These are phyloP conservation scores for Neoitamus cyanurus DNA, from an alignment of 2,888 invertebrate species.

Conservation along the genomic window DNA sequence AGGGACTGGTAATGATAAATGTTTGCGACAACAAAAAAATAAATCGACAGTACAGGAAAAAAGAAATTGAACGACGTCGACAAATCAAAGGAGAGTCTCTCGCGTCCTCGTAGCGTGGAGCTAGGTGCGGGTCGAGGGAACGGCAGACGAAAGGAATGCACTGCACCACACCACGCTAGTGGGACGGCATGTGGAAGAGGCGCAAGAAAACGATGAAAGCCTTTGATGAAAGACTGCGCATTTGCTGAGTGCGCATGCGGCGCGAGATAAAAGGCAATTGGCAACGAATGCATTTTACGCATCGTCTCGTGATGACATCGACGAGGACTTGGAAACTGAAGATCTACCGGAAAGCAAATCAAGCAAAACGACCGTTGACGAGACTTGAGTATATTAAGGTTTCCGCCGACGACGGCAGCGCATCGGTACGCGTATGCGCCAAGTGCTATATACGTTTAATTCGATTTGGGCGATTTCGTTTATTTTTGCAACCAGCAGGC, in stretches of 20 bases:
- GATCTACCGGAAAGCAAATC: constrained; percentile 25
- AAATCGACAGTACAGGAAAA: not conserved
- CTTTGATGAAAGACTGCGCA: constrained; percentile 50
- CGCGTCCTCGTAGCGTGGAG: too few relatives aligned
- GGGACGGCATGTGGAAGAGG: not conserved
- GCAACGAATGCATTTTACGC: constrained; percentile 30
- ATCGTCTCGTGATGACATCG: constrained; percentile 26
- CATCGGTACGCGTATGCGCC: not conserved
- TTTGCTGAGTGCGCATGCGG: constrained; percentile 49
- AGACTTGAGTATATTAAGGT: constrained; percentile 10
- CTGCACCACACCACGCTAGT: not conserved
- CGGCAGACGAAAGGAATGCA: not conserved
- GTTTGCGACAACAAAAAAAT: not conserved
- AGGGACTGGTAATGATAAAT: constrained; percentile 12
- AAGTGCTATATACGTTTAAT: not conserved
- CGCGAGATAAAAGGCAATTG: constrained; percentile 47
- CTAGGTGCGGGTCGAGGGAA: too few relatives aligned
- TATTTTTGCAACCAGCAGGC: not conserved
- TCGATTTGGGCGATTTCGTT: not conserved
- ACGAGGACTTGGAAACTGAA: not conserved
- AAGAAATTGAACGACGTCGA: not conserved
- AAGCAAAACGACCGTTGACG: not conserved
- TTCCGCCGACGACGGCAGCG: not conserved
- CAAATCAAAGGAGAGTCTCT: not conserved
- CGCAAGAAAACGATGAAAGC: constrained; percentile 46